Percentiles rank a stretch among this genome's conserved stretches.
These are phyloP conservation scores for Psix sp. DNA, from an alignment of 1,140 invertebrate genomes.

Conservation along the genomic window DNA sequence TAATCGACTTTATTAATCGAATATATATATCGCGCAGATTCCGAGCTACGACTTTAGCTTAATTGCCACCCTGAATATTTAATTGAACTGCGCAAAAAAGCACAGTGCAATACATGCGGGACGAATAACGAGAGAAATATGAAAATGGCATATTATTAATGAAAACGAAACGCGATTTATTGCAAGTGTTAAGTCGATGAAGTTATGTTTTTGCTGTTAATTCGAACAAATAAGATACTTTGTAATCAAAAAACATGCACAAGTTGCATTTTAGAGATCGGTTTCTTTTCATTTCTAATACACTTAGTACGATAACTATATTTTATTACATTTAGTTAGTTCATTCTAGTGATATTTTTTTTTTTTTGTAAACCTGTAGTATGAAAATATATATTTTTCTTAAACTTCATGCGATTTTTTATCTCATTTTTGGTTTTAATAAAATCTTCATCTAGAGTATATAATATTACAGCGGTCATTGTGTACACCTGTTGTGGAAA, in stretches of 20 bases:
- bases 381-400: too few relatives aligned
- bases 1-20: slow-evolving; percentile 61
- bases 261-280: too few relatives aligned
- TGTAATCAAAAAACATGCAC: too few relatives aligned
- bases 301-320: too few relatives aligned
- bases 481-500: slow-evolving; percentile 54
- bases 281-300: too few relatives aligned
- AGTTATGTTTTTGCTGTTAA: slow-evolving; percentile 4
- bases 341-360: too few relatives aligned
- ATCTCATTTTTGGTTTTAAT: too few relatives aligned
- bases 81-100: slow-evolving; percentile 6
- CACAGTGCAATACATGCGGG: slow-evolving; percentile 8
- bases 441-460: too few relatives aligned
- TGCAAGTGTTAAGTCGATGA: slow-evolving; percentile 6
- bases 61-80: slow-evolving; percentile 57
- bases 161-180: slow-evolving; percentile 26
- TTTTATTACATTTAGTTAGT: too few relatives aligned
- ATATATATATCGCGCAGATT: slow-evolving; percentile 54
- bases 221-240: too few relatives aligned
- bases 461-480: slow-evolving; percentile 52
- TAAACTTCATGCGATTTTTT: too few relatives aligned
- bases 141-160: slow-evolving; percentile 43
- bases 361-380: too few relatives aligned
- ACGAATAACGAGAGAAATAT: slow-evolving; percentile 44
- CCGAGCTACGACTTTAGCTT: slow-evolving; percentile 49